phyloP scores from a whole-genome alignment of 2,113 vertebrate species.

The Phaethornis superciliosus region DNA sequence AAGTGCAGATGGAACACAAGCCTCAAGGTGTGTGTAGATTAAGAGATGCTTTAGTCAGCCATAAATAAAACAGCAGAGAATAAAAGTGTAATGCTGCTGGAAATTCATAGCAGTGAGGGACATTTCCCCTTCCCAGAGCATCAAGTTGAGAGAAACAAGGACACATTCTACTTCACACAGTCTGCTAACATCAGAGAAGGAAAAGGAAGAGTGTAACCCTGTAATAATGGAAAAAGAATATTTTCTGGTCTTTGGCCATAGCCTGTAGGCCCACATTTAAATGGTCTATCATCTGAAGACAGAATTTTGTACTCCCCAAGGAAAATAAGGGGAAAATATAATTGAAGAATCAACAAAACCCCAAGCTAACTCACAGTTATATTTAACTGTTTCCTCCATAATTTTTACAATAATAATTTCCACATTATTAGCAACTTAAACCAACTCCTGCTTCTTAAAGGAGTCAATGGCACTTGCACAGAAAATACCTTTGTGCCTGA shows the following conservation, averaged over 20 bases:
- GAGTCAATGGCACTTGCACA: background rate
- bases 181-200: background rate
- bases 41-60: background rate
- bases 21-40: background rate
- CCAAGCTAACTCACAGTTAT: background rate
- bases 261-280: background rate
- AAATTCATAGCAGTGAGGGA: background rate
- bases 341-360: background rate
- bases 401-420: background rate
- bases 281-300: background rate
- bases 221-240: background rate
- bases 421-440: background rate
- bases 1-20: background rate
- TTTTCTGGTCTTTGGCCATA: background rate
- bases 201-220: background rate
- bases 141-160: background rate
- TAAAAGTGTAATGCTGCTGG: background rate
- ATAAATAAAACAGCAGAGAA: constrained; percentile 14
- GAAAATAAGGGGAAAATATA: background rate
- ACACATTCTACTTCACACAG: background rate
- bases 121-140: background rate
- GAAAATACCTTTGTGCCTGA: background rate
- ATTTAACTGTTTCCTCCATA: background rate
- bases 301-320: background rate
- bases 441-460: background rate